These are phyloP conservation scores for Diplosoma virens DNA, from an alignment of 23 tunicate genomes.

Conservation along the genomic window DNA sequence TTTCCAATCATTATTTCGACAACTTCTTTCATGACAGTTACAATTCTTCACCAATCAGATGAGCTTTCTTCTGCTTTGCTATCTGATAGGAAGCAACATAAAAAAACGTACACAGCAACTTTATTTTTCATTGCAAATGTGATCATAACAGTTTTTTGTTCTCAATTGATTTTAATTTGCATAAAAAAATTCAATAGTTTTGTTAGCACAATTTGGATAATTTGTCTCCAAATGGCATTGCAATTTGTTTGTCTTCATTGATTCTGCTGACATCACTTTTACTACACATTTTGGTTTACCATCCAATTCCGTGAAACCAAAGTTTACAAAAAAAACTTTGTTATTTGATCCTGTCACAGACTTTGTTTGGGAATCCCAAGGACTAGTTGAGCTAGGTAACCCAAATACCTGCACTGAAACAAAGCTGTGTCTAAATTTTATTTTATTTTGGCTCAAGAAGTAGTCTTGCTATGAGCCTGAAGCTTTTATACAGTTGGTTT, in stretches of 20 bases:
- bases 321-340: constrained; percentile 4
- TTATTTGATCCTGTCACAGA: not conserved
- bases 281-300: constrained; percentile 36
- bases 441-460: too few relatives aligned
- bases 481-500: too few relatives aligned
- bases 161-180: constrained; percentile 42
- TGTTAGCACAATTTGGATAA: constrained; percentile 23
- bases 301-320: constrained; percentile 36
- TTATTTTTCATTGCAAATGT: constrained; percentile 17
- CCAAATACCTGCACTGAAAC: too few relatives aligned
- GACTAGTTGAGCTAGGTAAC: too few relatives aligned
- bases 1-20: constrained; percentile 23
- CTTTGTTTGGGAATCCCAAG: too few relatives aligned
- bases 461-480: too few relatives aligned
- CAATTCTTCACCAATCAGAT: constrained; percentile 6
- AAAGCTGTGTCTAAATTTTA: too few relatives aligned
- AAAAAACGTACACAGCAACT: constrained; percentile 4
- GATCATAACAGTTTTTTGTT: constrained; percentile 27
- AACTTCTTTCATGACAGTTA: constrained; percentile 4
- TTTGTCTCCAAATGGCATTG: constrained; percentile 33
- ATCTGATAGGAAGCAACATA: not conserved
- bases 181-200: constrained; percentile 35
- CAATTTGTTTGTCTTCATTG: constrained; percentile 41
- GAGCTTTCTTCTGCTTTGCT: not conserved
- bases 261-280: constrained; percentile 23